Percentiles rank a stretch among this genome's conserved stretches.
phyloP scores from a whole-genome alignment of 2,113 vertebrate genomes.

The Pygoscelis antarcticus region DNA sequence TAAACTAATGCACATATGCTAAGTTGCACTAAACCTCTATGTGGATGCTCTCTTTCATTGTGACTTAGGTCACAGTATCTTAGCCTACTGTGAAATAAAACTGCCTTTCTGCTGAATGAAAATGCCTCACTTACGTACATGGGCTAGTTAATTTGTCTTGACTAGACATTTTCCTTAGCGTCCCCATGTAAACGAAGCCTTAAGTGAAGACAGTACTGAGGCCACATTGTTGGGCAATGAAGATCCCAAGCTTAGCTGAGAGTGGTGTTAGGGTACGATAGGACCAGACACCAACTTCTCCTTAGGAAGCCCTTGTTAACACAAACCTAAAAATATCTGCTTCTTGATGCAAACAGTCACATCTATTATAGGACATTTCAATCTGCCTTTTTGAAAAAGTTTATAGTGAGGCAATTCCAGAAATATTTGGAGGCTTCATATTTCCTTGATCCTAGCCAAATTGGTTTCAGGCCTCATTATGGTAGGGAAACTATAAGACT shows the following conservation, averaged over 20 bases:
- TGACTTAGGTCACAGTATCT: neutral
- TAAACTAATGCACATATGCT: neutral
- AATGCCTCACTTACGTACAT: neutral
- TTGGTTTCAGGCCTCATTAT: slow-evolving; percentile 62
- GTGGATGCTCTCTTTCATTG: neutral
- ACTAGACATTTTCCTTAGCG: neutral
- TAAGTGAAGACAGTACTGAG: neutral
- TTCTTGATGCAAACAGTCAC: slow-evolving; percentile 20
- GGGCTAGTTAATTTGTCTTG: neutral
- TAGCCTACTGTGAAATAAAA: neutral
- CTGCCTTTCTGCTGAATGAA: neutral
- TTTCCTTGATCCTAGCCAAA: slow-evolving; percentile 63
- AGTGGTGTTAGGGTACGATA: neutral
- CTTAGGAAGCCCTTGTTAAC: neutral
- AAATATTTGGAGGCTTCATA: slow-evolving; percentile 67
- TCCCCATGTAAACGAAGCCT: neutral
- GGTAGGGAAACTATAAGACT: slow-evolving; percentile 34
- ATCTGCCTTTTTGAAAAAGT: slow-evolving; percentile 42
- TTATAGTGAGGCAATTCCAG: slow-evolving; percentile 60
- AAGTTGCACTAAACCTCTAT: neutral
- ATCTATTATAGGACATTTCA: slow-evolving; percentile 50
- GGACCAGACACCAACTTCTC: neutral
- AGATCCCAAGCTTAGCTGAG: neutral
- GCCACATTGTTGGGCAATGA: neutral
- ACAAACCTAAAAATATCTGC: slow-evolving; percentile 30